Base-by-base conservation (phyloP, 2,888 invertebrate species). In the Diaperis boleti region DNA sequence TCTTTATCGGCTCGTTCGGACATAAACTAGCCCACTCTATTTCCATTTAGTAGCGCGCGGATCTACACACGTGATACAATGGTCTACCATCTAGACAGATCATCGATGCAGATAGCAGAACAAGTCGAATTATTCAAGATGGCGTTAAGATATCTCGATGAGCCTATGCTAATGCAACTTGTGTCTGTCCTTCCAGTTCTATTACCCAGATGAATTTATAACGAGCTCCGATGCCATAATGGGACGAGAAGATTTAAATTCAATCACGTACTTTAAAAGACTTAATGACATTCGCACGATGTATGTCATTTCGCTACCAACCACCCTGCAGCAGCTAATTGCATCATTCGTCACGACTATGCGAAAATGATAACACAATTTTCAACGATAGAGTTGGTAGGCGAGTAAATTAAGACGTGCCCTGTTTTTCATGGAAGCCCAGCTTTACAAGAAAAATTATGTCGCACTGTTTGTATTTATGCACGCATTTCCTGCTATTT, bases 41-140 rank as follows among this genome's bases (percentile, higher is more conserved):
- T 69, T 71, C 77, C 77, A 76, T 78, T 78, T 78, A 76, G 78
- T 77, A 77, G 74, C 74, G 68, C 66, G 71, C 72, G 75, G 73
- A 73, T 74, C 74, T 73, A 71, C 76, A 77, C 76, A 78, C 76
- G 76, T 78, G 78, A 78, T 79, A 77, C 77, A 76, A 77, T 78
- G 75, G 77, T 75, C 73, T 75, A 69, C 73, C 75, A 78, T 79
- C 78, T 76, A 65, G 70, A 72, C 75, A 76, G 79, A 79, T 79
- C 75, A 79, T 79, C 79, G 72, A 69, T 68, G 67, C 72, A 74
- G 79, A 79, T 79, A 79, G 74, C 69, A 65, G 70, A 76, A 75
- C 76, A 78, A 74, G 76, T 72, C 70, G 74, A 77, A 79, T 79
- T 78, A 78, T 79, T 79, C 78, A 78, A 79, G 79, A 78, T 79